These are phyloP conservation scores for Drosophila ogumai DNA, from an alignment of 1,140 invertebrate genomes.

Conservation along the genomic window DNA sequence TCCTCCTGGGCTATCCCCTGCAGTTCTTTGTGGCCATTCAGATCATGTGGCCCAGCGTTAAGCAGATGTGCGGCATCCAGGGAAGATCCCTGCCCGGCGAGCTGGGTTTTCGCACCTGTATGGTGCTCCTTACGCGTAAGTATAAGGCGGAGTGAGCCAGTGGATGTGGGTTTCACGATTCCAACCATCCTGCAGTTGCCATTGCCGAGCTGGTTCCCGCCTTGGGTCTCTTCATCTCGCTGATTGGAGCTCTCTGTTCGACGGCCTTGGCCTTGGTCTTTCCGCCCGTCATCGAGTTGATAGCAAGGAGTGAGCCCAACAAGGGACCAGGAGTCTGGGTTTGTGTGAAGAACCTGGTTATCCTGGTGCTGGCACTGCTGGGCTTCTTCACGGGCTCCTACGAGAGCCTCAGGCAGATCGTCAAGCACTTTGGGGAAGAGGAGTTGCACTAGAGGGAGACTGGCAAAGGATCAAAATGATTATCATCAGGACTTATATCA, in stretches of 20 bases:
- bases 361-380: conserved; percentile 88
- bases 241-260: conserved; percentile 95
- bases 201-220: conserved; percentile 93
- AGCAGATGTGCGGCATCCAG: conserved; percentile 51
- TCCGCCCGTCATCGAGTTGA: conserved; percentile 94
- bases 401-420: conserved; percentile 88
- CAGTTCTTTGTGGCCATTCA: conserved; percentile 93
- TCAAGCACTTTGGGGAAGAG: conserved; percentile 81
- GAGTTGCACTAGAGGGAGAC: conserved; percentile 27
- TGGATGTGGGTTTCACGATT: background rate
- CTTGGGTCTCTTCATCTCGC: conserved; percentile 94
- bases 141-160: conserved; percentile 5
- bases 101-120: conserved; percentile 87
- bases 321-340: conserved; percentile 84
- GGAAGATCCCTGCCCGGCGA: conserved; percentile 85
- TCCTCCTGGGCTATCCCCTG: conserved; percentile 91
- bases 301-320: conserved; percentile 87
- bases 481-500: background rate
- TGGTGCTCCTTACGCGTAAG: conserved; percentile 92
- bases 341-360: conserved; percentile 87
- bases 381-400: conserved; percentile 91
- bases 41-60: conserved; percentile 87
- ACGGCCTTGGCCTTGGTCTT: conserved; percentile 95
- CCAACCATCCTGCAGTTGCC: conserved; percentile 86
- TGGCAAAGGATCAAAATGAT: background rate